Evolutionary conservation across 2,113 vertebrate genomes (phyloP).

Genomic region (Eudyptes chrysolophus): DNA sequence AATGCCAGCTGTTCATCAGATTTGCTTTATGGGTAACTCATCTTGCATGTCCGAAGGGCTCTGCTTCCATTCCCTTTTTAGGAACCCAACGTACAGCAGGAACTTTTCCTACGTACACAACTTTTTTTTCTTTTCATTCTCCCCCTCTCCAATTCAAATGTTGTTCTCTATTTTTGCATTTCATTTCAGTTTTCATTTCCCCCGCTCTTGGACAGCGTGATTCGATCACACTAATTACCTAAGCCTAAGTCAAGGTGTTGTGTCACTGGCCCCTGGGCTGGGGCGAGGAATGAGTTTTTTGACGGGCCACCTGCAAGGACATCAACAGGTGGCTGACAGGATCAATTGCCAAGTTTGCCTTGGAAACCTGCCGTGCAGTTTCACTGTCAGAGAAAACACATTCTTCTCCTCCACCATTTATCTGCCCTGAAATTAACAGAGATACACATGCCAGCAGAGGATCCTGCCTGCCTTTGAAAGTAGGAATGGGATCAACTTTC

Average conservation of each 20-base stretch:
- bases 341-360: not conserved
- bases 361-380: not conserved
- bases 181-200: not conserved
- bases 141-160: not conserved
- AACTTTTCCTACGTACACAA: not conserved
- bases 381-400: not conserved
- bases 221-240: not conserved
- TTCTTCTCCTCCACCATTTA: not conserved
- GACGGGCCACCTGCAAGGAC: not conserved
- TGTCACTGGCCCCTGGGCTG: not conserved
- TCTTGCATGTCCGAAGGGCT: not conserved
- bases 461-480: not conserved
- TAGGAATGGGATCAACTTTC: not conserved
- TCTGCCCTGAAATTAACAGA: not conserved
- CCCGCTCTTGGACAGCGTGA: not conserved
- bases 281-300: not conserved
- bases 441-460: not conserved
- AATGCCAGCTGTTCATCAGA: not conserved
- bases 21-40: not conserved
- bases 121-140: not conserved
- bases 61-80: not conserved
- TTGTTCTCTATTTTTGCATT: not conserved
- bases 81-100: not conserved
- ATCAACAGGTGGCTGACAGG: not conserved
- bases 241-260: not conserved